Percentiles rank a stretch among this genome's conserved stretches.
phyloP scores from a whole-genome alignment of 1,140 invertebrate species.

The Druon quercuslanigerum region DNA sequence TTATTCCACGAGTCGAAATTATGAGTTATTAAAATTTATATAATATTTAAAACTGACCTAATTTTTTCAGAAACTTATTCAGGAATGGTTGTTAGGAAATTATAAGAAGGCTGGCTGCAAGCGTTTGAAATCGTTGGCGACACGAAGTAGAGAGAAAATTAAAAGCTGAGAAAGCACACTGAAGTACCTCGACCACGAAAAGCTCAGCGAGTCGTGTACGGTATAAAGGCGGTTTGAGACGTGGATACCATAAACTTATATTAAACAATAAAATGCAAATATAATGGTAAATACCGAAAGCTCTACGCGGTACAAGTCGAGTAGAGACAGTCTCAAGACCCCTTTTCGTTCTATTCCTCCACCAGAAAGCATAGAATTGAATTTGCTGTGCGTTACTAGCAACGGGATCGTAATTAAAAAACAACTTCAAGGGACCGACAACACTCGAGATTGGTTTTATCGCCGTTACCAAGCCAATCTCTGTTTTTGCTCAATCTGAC shows the following conservation, averaged over 20 bases:
- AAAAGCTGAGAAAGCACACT: background rate
- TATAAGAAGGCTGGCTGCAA: background rate
- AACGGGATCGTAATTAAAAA: conserved; percentile 46
- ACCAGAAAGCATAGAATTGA: conserved; percentile 42
- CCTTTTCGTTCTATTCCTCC: conserved; percentile 37
- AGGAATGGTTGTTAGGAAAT: background rate
- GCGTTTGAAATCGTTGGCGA: background rate
- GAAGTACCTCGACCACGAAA: background rate
- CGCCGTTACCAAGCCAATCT: conserved; percentile 37
- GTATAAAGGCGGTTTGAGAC: conserved; percentile 27
- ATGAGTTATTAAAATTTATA: too few species aligned
- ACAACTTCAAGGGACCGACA: conserved; percentile 36
- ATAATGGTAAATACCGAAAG: conserved; percentile 54
- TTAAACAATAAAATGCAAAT: conserved; percentile 72
- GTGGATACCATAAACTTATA: conserved; percentile 65
- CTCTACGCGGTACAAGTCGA: conserved; percentile 43
- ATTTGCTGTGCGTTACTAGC: conserved; percentile 40
- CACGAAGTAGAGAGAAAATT: background rate
- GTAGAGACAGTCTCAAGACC: conserved; percentile 42
- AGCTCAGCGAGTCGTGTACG: background rate
- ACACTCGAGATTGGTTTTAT: background rate
- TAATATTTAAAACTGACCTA: too few species aligned
- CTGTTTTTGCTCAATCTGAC: too few species aligned
- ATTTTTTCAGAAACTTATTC: too few species aligned
- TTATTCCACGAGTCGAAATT: too few species aligned